Conservation (phyloP, 2,113 vertebrate genomes). For the Spea bombifrons region DNA sequence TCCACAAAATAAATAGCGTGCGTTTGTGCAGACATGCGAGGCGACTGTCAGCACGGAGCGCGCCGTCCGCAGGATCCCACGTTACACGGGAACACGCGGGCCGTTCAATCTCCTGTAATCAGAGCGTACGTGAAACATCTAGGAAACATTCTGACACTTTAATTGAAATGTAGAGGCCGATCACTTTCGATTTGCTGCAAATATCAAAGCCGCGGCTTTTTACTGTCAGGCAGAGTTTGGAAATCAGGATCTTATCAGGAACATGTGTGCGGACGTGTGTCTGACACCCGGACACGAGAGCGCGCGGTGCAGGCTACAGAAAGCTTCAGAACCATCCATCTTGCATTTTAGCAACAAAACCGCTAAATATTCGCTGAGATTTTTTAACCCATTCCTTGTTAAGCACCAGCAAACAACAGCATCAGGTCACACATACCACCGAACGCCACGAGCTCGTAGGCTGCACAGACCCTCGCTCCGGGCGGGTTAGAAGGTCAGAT, state of each 20-base stretch:
- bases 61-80: too few species aligned
- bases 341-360: too few species aligned
- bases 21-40: not conserved
- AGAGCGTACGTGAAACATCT: constrained; percentile 3
- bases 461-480: too few species aligned
- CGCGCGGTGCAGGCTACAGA: not conserved
- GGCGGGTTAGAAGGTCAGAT: too few species aligned
- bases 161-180: constrained; percentile 24
- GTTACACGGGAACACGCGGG: too few species aligned
- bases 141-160: constrained; percentile 14
- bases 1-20: too few species aligned
- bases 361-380: not conserved
- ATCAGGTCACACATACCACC: not conserved
- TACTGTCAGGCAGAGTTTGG: constrained; percentile 4
- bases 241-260: constrained; percentile 9
- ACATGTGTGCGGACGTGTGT: constrained; percentile 19
- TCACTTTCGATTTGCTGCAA: constrained; percentile 27
- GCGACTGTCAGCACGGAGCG: not conserved
- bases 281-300: not conserved
- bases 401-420: not conserved
- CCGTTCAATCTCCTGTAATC: constrained; percentile 2
- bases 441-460: not conserved
- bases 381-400: not conserved
- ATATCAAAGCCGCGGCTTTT: constrained; percentile 2
- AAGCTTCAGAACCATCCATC: too few species aligned